phyloP scores from a whole-genome alignment of 2,113 vertebrate species.

The Actenoides hombroni region DNA sequence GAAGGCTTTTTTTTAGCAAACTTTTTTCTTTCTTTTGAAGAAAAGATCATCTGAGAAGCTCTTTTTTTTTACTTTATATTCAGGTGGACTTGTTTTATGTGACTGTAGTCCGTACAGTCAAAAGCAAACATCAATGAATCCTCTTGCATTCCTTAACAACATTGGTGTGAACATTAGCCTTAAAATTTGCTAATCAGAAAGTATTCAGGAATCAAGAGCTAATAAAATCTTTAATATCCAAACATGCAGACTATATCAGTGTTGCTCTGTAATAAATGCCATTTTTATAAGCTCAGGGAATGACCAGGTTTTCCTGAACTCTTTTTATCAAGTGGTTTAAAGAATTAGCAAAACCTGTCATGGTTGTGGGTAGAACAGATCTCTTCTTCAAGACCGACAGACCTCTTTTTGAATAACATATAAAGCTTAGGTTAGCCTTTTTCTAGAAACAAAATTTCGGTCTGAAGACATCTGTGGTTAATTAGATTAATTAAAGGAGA shows the following conservation, averaged over 20 bases:
- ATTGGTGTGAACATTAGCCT: background rate
- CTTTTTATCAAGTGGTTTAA: background rate
- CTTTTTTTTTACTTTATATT: background rate
- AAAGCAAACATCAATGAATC: background rate
- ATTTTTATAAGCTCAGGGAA: background rate
- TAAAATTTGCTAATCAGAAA: background rate
- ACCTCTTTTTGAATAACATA: background rate
- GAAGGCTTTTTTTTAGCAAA: background rate
- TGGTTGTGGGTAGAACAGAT: background rate
- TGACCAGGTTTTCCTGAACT: background rate
- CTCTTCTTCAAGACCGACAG: background rate
- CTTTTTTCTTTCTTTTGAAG: background rate
- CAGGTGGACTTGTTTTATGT: background rate
- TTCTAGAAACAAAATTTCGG: background rate
- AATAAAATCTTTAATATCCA: background rate
- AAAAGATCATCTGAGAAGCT: background rate
- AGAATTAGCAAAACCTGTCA: background rate
- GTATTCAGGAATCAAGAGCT: background rate
- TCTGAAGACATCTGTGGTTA: background rate
- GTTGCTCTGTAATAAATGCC: background rate
- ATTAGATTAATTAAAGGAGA: background rate
- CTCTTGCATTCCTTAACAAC: background rate
- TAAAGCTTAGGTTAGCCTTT: background rate
- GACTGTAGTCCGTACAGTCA: background rate
- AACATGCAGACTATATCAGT: background rate